Evolutionary conservation across 53 echinoderm and acorn worm species (phyloP).

Genomic region (Henricia sp.): DNA sequence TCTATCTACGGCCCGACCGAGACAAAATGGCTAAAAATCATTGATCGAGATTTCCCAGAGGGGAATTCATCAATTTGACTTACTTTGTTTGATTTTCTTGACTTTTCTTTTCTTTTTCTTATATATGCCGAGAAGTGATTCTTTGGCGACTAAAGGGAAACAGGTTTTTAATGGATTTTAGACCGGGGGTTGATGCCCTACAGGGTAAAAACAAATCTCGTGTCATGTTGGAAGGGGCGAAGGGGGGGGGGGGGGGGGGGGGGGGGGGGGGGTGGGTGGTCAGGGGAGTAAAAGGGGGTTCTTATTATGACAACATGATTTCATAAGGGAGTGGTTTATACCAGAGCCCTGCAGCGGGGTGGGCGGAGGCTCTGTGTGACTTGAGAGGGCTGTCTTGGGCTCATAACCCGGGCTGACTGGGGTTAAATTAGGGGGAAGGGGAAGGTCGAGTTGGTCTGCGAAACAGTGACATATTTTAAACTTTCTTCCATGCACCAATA

Average conservation of each 20-base stretch:
- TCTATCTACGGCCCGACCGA: too few species aligned
- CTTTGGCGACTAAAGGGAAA: constrained; percentile 20
- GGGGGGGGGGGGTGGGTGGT: not conserved
- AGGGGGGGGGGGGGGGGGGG: not conserved
- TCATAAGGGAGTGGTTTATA: not conserved
- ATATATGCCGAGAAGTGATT: constrained; percentile 32
- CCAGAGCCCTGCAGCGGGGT: too few species aligned
- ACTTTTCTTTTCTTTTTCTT: not conserved
- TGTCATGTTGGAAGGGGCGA: not conserved
- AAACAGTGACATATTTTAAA: too few species aligned
- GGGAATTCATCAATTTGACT: constrained; percentile 37
- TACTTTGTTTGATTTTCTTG: constrained; percentile 35
- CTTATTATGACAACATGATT: not conserved
- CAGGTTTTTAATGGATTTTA: constrained; percentile 59
- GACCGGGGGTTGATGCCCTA: constrained; percentile 28
- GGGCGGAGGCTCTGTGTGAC: too few species aligned
- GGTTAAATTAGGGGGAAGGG: not conserved
- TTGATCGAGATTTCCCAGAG: constrained; percentile 25
- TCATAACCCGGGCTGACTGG: constrained; percentile 6
- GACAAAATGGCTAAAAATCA: constrained; percentile 45
- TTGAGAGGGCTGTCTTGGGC: constrained; percentile 9
- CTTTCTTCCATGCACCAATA: too few species aligned
- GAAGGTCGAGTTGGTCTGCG: not conserved
- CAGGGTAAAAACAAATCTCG: constrained; percentile 36
- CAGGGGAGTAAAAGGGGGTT: not conserved